Percentiles rank a stretch among this genome's conserved stretches.
These are phyloP conservation scores for Agonopterix subpropinquella DNA, from an alignment of 2,888 invertebrate species.

Conservation along the genomic window DNA sequence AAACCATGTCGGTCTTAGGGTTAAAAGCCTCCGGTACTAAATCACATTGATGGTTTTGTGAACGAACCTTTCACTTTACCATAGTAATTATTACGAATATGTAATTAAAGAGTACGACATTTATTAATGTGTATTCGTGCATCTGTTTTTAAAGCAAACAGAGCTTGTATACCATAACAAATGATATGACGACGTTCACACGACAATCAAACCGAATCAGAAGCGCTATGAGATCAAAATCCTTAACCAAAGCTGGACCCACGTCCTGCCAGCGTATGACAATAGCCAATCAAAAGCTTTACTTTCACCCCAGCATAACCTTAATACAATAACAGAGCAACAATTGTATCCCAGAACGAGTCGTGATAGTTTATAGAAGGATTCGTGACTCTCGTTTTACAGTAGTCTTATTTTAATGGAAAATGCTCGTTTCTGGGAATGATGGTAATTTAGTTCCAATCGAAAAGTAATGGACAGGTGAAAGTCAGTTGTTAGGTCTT, in stretches of 20 bases:
- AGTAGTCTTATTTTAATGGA: conserved; percentile 61
- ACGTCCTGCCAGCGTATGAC: conserved; percentile 10
- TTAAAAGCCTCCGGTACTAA: too few species aligned
- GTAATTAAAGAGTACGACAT: conserved; percentile 6
- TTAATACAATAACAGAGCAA: conserved; percentile 61
- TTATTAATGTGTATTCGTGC: conserved; percentile 40
- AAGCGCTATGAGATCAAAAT: conserved; percentile 55
- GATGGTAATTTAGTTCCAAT: conserved; percentile 53
- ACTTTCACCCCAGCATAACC: conserved; percentile 64
- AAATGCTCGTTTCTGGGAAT: conserved; percentile 53
- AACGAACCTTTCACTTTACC: too few species aligned
- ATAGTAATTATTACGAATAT: too few species aligned
- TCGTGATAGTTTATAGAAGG: conserved; percentile 67
- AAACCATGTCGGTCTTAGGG: too few species aligned
- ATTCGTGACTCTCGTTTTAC: conserved; percentile 65
- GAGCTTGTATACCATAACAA: conserved; percentile 53
- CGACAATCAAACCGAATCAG: conserved; percentile 57
- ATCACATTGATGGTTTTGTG: too few species aligned
- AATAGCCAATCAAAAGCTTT: conserved; percentile 15
- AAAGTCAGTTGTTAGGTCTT: conserved; percentile 38
- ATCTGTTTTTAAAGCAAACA: conserved; percentile 39
- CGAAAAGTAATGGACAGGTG: conserved; percentile 55
- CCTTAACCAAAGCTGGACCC: conserved; percentile 40
- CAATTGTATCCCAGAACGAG: conserved; percentile 55
- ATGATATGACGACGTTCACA: conserved; percentile 52